phyloP scores from a whole-genome alignment of 2,113 vertebrate genomes.

The Bos indicus region DNA sequence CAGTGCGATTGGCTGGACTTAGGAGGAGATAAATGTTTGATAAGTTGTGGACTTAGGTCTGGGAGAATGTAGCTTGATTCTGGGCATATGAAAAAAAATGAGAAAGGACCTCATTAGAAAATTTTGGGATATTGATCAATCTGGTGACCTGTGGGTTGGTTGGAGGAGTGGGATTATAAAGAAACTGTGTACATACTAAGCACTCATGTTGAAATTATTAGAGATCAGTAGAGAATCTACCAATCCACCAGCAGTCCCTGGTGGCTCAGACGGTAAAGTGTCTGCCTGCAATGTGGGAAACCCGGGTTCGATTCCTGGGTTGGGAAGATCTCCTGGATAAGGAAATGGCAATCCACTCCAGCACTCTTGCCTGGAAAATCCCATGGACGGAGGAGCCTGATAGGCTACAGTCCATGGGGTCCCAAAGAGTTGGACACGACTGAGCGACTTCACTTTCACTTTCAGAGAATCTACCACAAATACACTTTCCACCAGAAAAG shows the following conservation, averaged over 20 bases:
- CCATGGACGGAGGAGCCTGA: too few relatives aligned
- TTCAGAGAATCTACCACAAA: neutral
- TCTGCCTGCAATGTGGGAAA: too few relatives aligned
- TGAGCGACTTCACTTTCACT: too few relatives aligned
- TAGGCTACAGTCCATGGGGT: too few relatives aligned
- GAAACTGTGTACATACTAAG: neutral
- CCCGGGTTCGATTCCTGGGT: too few relatives aligned
- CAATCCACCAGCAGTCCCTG: neutral
- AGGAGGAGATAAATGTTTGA: neutral
- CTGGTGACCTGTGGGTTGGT: neutral
- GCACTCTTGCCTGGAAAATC: too few relatives aligned
- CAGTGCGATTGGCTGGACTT: neutral
- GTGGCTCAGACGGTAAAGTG: too few relatives aligned
- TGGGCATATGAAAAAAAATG: neutral
- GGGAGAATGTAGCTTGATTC: fast-evolving
- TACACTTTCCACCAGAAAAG: conserved; percentile 8
- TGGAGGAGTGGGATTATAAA: neutral
- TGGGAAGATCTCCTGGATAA: too few relatives aligned
- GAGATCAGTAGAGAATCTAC: neutral
- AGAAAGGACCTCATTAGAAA: neutral
- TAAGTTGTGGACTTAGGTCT: neutral
- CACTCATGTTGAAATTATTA: neutral
- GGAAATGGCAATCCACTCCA: too few relatives aligned
- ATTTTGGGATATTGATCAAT: fast-evolving
- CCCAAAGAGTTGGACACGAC: too few relatives aligned